A percentile compares a stretch with the other conserved stretches of the same genome.
Conservation (phyloP, 2,797 vertebrate genomes). For the Sebastes variabilis region DNA sequence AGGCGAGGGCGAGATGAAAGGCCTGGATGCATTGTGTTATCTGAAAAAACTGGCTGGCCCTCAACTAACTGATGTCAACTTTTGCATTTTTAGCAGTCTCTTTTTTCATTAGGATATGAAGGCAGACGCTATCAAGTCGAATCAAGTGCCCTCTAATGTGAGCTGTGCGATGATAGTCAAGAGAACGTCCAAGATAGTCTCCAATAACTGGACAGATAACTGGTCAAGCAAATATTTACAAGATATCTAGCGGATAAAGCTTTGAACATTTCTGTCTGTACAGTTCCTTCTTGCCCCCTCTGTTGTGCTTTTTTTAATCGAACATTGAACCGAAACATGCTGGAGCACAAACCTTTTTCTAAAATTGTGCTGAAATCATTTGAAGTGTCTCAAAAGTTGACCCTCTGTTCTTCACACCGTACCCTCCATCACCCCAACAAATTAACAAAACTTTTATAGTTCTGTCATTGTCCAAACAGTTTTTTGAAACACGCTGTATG, state of each 20-base stretch:
- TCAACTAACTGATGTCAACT: slow-evolving; percentile 37
- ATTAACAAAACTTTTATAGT: neutral
- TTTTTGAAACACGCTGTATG: neutral
- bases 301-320: slow-evolving; percentile 4
- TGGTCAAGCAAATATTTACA: slow-evolving; percentile 52
- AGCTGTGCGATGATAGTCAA: slow-evolving; percentile 9
- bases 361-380: neutral
- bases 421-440: neutral
- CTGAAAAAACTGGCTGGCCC: slow-evolving; percentile 45
- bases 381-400: slow-evolving; percentile 5
- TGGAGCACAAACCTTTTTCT: neutral
- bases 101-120: slow-evolving; percentile 33
- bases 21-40: slow-evolving; percentile 45
- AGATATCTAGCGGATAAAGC: neutral
- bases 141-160: slow-evolving; percentile 22
- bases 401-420: neutral
- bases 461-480: neutral
- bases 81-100: slow-evolving; percentile 20
- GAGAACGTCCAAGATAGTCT: slow-evolving; percentile 17
- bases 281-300: neutral
- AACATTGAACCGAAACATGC: slow-evolving; percentile 5
- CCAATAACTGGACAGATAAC: neutral
- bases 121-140: neutral
- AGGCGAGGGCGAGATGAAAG: slow-evolving; percentile 62
- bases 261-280: neutral